These are phyloP conservation scores for Antechinus flavipes DNA, from an alignment of 2,113 vertebrate species.

Conservation along the genomic window DNA sequence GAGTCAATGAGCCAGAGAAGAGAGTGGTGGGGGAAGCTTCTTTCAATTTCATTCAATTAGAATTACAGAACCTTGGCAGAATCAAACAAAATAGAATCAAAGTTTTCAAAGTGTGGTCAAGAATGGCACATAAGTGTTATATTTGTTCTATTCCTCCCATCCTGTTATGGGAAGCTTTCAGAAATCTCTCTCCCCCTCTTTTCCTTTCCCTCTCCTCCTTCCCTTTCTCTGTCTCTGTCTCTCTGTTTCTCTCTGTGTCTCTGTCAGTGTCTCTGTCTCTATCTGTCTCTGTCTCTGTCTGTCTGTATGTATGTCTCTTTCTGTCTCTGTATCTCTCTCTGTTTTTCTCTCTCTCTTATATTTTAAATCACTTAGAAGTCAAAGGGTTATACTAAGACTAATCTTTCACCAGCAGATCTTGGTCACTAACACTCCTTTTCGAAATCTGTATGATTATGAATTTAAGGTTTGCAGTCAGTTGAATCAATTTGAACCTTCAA, in stretches of 20 bases:
- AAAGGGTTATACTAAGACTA: not conserved
- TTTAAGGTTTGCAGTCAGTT: not conserved
- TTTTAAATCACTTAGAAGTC: not conserved
- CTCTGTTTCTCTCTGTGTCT: too few species aligned
- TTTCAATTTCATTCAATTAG: not conserved
- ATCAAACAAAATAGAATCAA: too few species aligned
- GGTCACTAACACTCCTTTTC: not conserved
- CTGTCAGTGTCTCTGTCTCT: too few species aligned
- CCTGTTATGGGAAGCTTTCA: not conserved
- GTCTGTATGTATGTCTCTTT: too few species aligned
- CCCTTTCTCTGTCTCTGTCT: too few species aligned
- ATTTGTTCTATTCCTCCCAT: not conserved
- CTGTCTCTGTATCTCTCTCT: too few species aligned
- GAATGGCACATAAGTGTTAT: not conserved
- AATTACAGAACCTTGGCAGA: not conserved
- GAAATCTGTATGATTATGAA: not conserved
- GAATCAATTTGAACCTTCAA: not conserved
- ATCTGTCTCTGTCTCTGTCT: too few species aligned
- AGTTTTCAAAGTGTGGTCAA: not conserved
- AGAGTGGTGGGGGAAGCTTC: not conserved
- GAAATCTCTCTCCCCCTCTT: not conserved
- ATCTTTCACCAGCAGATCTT: not conserved
- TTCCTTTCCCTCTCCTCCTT: too few species aligned
- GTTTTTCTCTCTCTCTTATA: too few species aligned
- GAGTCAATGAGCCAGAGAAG: not conserved